Evolutionary conservation across 1,140 invertebrate species (phyloP).

Genomic region (Hypothenemus hampei): DNA sequence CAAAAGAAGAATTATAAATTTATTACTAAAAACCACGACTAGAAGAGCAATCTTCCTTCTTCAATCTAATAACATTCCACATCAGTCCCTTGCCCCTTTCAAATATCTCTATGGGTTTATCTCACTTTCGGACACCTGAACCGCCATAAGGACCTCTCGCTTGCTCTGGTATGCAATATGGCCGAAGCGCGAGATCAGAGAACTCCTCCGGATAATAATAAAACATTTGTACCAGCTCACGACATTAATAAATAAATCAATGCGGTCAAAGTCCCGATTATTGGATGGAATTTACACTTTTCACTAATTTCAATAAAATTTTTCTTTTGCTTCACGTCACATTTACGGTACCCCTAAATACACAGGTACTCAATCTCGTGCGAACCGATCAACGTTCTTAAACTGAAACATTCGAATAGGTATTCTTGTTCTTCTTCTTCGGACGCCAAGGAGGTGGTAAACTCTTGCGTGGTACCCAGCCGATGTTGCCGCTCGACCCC

Average conservation of each 20-base stretch:
- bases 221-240: conserved; percentile 25
- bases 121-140: conserved; percentile 34
- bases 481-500: background rate
- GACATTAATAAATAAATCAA: background rate
- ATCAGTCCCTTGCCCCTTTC: conserved; percentile 40
- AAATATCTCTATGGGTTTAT: conserved; percentile 27
- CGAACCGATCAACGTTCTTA: conserved; percentile 19
- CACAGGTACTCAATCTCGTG: conserved; percentile 3
- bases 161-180: conserved; percentile 50
- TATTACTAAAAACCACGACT: conserved; percentile 20
- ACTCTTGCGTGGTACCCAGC: conserved; percentile 18
- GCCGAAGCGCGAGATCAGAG: conserved; percentile 36
- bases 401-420: conserved; percentile 20
- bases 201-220: conserved; percentile 25
- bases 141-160: conserved; percentile 36
- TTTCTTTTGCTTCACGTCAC: background rate
- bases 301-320: background rate
- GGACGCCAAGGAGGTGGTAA: conserved; percentile 9
- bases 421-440: conserved; percentile 26
- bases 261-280: background rate
- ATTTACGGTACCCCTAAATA: background rate
- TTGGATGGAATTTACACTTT: background rate
- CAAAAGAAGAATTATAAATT: background rate
- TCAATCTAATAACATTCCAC: conserved; percentile 44
- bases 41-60: conserved; percentile 13